Evolutionary conservation across 2,888 invertebrate species (phyloP), one percentile per base, ranked within the genome.

Genomic region (Agonopterix alstromeriana): DNA sequence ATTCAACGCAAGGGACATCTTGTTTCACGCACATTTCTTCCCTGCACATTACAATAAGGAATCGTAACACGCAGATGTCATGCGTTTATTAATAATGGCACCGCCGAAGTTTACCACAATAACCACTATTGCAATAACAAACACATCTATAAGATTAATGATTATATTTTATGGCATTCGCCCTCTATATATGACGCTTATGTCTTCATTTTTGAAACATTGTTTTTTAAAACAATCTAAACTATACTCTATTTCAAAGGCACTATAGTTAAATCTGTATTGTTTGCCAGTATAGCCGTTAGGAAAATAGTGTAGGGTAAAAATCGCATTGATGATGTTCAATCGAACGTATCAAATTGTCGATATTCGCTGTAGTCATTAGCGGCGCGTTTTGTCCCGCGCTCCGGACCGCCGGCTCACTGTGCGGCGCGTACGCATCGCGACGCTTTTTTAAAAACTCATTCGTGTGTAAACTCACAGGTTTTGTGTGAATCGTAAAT

Each of bases 261-360:
- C 7, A 51, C 61, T 55, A 49, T 60, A 52, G 3, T 48, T 11
- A 42, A 51, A 56, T 57, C 70, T 46, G n/a, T 2, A 11, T 53
- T 50, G 27, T 12, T 1, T n/a, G 35, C 40, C 12, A 46, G 12
- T n/a, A 35, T 44, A 56, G 60, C 71, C 67, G 72, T 71, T 74
- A 66, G 60, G 56, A 61, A 64, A 63, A 53, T 54, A 65, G 58
- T 59, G 63, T 75, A 65, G 84, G 85, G 84, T 77, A 70, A 55
- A 75, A 73, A 80, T 78, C 63, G 78, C 74, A 85, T 87, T 85
- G 83, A 85, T 70, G 70, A 57, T 77, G 84, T 70, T 84, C 82
- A 87, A 87, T 88, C 85, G 87, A 56, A 83, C 78, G 85, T 74
- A 84, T 77, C 83, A 82, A 87, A 87, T 87, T 83, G 84, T 82